phyloP scores from a whole-genome alignment of 1,140 invertebrate genomes.

The Acromyrmex echinatior region DNA sequence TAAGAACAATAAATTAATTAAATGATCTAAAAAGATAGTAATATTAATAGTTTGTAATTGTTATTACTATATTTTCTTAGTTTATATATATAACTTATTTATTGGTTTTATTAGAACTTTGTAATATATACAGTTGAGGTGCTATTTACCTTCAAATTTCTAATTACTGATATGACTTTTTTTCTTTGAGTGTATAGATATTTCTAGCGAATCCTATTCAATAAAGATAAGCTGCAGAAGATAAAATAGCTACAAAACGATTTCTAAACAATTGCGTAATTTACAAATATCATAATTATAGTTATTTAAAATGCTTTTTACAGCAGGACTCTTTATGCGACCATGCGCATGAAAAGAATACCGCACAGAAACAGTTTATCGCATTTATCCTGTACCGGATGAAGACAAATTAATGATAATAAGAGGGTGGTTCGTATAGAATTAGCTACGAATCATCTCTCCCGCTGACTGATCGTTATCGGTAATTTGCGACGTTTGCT shows the following conservation, averaged over 20 bases:
- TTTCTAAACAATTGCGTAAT: conserved; percentile 36
- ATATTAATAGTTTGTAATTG: too few species aligned
- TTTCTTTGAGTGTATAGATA: background rate
- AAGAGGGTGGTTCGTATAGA: conserved; percentile 41
- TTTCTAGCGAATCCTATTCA: background rate
- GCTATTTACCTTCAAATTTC: too few species aligned
- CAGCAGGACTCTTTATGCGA: background rate
- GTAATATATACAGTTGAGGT: too few species aligned
- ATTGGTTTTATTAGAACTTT: too few species aligned
- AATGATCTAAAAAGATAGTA: too few species aligned
- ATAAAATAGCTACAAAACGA: background rate
- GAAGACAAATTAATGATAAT: conserved; percentile 69
- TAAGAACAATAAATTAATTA: too few species aligned
- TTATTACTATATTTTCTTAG: too few species aligned
- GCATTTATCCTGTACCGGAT: conserved; percentile 61
- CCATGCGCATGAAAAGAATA: background rate
- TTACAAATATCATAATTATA: conserved; percentile 11
- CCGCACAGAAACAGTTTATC: conserved; percentile 29
- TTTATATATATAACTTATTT: too few species aligned
- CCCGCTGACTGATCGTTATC: conserved; percentile 70
- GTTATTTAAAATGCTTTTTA: conserved; percentile 9
- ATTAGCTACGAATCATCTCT: conserved; percentile 64
- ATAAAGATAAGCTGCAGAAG: background rate
- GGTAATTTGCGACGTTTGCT: conserved; percentile 70
- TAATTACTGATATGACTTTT: too few species aligned